phyloP scores from a whole-genome alignment of 2,113 vertebrate genomes.

The Pseudorasbora parva region DNA sequence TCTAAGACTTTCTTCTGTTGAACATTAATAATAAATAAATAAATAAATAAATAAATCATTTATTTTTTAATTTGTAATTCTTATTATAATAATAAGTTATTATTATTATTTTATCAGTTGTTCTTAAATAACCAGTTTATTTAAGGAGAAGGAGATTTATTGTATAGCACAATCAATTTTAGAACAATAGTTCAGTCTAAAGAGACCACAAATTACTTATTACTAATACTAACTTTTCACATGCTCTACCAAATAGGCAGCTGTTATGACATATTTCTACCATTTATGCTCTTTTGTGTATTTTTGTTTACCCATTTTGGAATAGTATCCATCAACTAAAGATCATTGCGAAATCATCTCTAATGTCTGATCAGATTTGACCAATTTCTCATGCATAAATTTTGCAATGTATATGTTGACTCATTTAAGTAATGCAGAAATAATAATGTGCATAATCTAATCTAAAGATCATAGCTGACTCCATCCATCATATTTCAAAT shows the following conservation, averaged over 20 bases:
- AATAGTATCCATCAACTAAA: neutral
- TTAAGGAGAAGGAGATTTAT: too few species aligned
- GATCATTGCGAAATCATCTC: neutral
- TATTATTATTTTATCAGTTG: too few species aligned
- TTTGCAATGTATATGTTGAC: neutral
- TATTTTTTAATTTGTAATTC: too few species aligned
- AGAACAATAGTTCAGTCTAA: neutral
- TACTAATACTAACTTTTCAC: conserved; percentile 9
- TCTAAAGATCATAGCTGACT: neutral
- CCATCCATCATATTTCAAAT: neutral
- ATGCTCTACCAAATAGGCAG: neutral
- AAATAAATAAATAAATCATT: too few species aligned
- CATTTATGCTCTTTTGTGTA: neutral
- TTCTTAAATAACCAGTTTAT: too few species aligned
- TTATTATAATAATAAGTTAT: too few species aligned
- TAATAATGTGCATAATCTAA: neutral
- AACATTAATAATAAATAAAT: neutral
- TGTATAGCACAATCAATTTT: neutral
- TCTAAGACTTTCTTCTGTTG: neutral
- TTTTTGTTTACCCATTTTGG: neutral
- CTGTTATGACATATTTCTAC: neutral
- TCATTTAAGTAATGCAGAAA: neutral
- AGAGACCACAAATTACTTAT: neutral
- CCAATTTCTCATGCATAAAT: neutral
- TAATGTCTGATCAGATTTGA: neutral